Evolutionary conservation across 2,888 invertebrate species (phyloP).

Genomic region (Dioctria rufipes): DNA sequence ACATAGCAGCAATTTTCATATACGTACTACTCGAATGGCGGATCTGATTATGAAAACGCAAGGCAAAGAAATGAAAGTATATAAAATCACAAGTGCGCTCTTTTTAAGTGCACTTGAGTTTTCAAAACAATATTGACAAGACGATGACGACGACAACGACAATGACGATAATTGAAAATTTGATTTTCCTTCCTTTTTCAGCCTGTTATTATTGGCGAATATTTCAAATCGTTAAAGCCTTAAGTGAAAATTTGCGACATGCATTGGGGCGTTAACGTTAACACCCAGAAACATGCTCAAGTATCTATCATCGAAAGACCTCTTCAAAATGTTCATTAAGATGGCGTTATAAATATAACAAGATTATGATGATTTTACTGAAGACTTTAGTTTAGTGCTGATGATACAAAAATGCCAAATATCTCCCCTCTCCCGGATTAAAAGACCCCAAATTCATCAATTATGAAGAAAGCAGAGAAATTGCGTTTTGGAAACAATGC

Average conservation of each 20-base stretch:
- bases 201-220: not conserved
- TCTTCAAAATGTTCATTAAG: slow-evolving; percentile 25
- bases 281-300: slow-evolving; percentile 55
- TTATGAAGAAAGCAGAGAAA: too few relatives aligned
- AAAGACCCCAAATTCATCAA: too few relatives aligned
- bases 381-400: not conserved
- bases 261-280: slow-evolving; percentile 57
- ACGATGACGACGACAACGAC: not conserved
- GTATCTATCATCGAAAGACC: slow-evolving; percentile 13
- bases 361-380: slow-evolving; percentile 16
- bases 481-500: too few relatives aligned
- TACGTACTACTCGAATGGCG: too few relatives aligned
- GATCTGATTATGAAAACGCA: too few relatives aligned
- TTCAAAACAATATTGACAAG: not conserved
- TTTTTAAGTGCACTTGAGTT: not conserved
- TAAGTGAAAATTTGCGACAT: slow-evolving; percentile 11
- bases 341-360: slow-evolving; percentile 19
- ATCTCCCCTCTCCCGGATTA: too few relatives aligned
- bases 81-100: not conserved
- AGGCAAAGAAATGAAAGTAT: not conserved
- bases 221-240: too few relatives aligned
- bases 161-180: slow-evolving; percentile 1
- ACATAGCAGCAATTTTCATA: too few relatives aligned
- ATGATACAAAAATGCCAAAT: too few relatives aligned
- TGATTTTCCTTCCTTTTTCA: not conserved